Evolutionary conservation across 2,797 vertebrate species (phyloP), one percentile per base, ranked within the genome.

Genomic region (Tokudaia tokunoshimensis): DNA sequence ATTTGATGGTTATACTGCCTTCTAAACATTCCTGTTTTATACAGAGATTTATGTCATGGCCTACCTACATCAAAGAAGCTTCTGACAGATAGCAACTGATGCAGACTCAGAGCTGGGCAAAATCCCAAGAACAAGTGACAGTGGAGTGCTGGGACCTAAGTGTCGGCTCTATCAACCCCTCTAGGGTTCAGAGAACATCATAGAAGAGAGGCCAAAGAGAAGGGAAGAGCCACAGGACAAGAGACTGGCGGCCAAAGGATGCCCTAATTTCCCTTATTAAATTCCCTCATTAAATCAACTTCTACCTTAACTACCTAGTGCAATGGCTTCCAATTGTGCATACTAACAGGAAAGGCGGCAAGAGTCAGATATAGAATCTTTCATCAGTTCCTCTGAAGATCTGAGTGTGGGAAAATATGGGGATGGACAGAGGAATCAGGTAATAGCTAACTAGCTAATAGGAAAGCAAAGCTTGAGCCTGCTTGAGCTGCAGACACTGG

Each of bases 311-410:
- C 88, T 78, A 76, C 3, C 12, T 85, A 78, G 31, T 47, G 5
- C 80, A 26, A 7, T 92, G 84, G 55, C 86, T 91, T 95, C 57
- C 65, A 76, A 3, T 75, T 80, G 31, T 81, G 19, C 72, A 76
- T 91, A n/a, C 76, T 85, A 52, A 96, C 17, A 84, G 50, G 80
- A 86, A 5, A 94, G 37, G 55, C 47, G 87, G 37, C 50, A 50
- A 82, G 47, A 14, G 20, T 67, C 67, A 86, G 41, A 19, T 82
- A 72, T 26, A 91, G 15, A 85, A 6, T 67, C n/a, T 92, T 95
- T 93, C 44, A 94, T 50, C 44, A 84, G 75, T 88, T 94, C 26
- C 44, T 20, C 52, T 91, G 50, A 94, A 94, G 44, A 95, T 13
- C 41, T 87, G n/a, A 94, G n/a, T 96, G 55, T 94, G 20, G 52